phyloP scores from a whole-genome alignment of 1,140 invertebrate species.

The Mactra quadrangularis region DNA sequence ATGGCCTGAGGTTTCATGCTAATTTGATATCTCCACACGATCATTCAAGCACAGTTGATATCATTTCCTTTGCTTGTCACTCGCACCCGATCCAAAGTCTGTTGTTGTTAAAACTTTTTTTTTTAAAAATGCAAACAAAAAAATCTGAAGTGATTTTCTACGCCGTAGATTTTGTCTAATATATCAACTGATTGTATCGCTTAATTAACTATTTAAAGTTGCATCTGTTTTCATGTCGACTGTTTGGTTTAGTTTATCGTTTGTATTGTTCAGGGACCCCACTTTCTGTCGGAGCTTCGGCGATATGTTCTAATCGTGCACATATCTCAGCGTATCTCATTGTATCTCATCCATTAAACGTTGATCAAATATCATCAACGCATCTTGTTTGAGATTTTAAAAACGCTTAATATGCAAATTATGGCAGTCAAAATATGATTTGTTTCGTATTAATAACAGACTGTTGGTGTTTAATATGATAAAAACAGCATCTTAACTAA shows the following conservation, averaged over 20 bases:
- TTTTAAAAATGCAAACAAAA: too few relatives aligned
- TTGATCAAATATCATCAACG: too few relatives aligned
- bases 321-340: too few relatives aligned
- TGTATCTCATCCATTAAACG: too few relatives aligned
- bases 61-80: slow-evolving; percentile 27
- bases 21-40: slow-evolving; percentile 8
- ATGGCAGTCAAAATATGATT: too few relatives aligned
- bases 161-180: not conserved
- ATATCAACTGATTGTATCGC: slow-evolving; percentile 42
- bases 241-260: not conserved
- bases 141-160: too few relatives aligned
- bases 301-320: too few relatives aligned
- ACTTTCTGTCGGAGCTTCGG: too few relatives aligned
- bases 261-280: too few relatives aligned
- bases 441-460: too few relatives aligned
- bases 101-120: too few relatives aligned
- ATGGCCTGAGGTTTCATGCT: not conserved
- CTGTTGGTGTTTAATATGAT: slow-evolving; percentile 7
- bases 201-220: slow-evolving; percentile 55
- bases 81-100: not conserved
- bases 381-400: too few relatives aligned
- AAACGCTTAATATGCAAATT: slow-evolving; percentile 26
- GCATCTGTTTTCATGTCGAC: slow-evolving; percentile 36
- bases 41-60: not conserved
- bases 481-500: slow-evolving; percentile 26